These are phyloP conservation scores for Tiaroga cobitis DNA, from an alignment of 2,797 vertebrate genomes.

Conservation along the genomic window DNA sequence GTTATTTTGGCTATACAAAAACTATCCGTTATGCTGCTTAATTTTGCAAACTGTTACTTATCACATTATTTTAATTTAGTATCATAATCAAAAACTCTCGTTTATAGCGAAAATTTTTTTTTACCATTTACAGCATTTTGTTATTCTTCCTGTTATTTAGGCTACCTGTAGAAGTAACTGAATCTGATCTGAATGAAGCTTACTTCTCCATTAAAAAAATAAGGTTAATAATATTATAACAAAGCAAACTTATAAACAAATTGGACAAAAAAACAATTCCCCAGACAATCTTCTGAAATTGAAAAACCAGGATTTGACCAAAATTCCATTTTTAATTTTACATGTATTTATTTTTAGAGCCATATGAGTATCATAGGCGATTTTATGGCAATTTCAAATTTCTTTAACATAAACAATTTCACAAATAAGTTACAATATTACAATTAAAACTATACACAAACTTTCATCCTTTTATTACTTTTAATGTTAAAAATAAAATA, in stretches of 20 bases:
- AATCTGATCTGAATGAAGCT: background rate
- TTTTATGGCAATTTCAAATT: background rate
- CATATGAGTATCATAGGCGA: background rate
- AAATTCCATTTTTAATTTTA: background rate
- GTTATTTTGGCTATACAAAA: background rate
- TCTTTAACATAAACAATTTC: background rate
- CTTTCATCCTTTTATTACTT: background rate
- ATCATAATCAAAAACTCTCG: background rate
- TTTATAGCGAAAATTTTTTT: background rate
- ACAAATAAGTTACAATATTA: background rate
- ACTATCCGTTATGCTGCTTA: background rate
- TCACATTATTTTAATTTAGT: background rate
- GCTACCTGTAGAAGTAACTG: background rate
- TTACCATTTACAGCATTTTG: background rate
- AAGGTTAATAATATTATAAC: background rate
- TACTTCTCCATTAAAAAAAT: background rate
- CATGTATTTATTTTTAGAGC: background rate
- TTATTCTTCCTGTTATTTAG: background rate
- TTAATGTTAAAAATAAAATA: background rate
- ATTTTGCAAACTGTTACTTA: background rate
- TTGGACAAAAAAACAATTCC: background rate
- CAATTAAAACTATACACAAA: background rate
- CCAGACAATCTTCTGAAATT: background rate
- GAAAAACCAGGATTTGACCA: background rate
- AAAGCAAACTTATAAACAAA: background rate